These are phyloP conservation scores for Nothoprocta pentlandii DNA, from an alignment of 2,113 vertebrate genomes.

Conservation along the genomic window DNA sequence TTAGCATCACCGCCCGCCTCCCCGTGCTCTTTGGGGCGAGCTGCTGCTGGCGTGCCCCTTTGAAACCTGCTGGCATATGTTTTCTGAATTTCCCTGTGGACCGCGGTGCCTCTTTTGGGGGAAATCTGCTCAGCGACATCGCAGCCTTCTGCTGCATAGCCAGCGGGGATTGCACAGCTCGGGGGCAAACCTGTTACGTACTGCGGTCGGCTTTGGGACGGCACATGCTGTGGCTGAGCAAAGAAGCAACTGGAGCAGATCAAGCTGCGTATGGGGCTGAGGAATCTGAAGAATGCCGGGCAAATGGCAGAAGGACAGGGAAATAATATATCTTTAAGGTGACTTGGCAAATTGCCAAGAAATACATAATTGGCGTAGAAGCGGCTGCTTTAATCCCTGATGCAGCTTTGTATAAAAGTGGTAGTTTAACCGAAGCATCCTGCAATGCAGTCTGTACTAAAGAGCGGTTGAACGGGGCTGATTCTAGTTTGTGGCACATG, in stretches of 20 bases:
- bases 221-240: background rate
- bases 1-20: rapidly evolving
- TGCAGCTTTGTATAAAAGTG: background rate
- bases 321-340: background rate
- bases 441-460: background rate
- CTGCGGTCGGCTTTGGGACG: background rate
- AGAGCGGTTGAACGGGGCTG: background rate
- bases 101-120: background rate
- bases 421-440: background rate
- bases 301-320: background rate
- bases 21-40: rapidly evolving
- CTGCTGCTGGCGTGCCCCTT: background rate
- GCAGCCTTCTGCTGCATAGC: background rate
- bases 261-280: rapidly evolving
- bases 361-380: background rate
- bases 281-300: background rate
- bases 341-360: background rate
- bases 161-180: background rate
- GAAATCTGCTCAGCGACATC: background rate
- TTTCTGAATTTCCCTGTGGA: background rate
- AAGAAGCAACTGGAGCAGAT: background rate
- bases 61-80: background rate
- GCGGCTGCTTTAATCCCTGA: background rate
- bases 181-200: background rate
- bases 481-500: rapidly evolving